Evolutionary conservation across 2,113 vertebrate genomes (phyloP), one percentile per base, ranked within the genome.

Genomic region (Neolamprologus sp.): DNA sequence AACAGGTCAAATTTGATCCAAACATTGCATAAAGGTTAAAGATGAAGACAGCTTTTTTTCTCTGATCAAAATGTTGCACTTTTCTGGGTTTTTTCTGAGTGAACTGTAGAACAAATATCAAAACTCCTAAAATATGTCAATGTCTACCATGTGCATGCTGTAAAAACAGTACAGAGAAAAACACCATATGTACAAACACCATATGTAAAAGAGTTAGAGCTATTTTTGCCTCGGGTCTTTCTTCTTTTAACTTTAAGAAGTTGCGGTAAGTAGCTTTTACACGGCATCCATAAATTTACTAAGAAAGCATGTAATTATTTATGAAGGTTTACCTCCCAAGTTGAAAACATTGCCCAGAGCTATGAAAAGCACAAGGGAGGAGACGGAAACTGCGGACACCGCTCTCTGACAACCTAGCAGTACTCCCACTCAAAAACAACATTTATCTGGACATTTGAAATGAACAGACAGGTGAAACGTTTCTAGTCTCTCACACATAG

Each of bases 281-380:
- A 88, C 16, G 83, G 85, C 88, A 86, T 91, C 91, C 88, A 93
- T 95, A 90, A 92, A 94, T 94, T 91, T 82, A 88, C 88, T 71
- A 57, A 89, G 91, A 80, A 78, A 92, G 85, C 91, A 88, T 95
- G 81, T 91, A 93, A 96, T 96, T 96, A 96, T 95, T 96, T 93
- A 95, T 90, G 89, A 94, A 89, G 89, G 85, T 85, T 94, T 85
- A 93, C 91, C 93, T 90, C 94, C 90, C 87, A 92, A 91, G 94
- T 84, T 94, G 92, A 94, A 95, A 95, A 93, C 93, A 94, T 42
- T 81, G 75, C 84, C 63, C 35, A 53, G 79, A 88, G 90, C 83
- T 49, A 83, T 55, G 73, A 89, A 92, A 93, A 93, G 65, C 82
- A 81, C 26, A 84, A 51, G 47, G 79, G 49, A 37, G 49, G 55